phyloP scores from a whole-genome alignment of 1,140 invertebrate genomes.

The Bombus vancouverensis region DNA sequence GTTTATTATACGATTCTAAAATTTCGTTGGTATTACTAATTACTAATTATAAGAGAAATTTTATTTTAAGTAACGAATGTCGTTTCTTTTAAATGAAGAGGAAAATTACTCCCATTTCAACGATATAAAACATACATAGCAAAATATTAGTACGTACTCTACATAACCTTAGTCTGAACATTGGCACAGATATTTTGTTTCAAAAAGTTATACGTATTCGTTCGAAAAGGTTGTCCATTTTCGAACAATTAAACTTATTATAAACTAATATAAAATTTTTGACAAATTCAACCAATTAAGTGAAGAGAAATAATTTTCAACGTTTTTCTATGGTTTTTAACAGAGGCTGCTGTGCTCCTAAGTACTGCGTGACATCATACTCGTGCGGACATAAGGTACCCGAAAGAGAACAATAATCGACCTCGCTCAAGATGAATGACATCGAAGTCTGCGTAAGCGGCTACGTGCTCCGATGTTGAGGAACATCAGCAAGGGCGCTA shows the following conservation, averaged over 20 bases:
- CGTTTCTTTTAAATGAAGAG: not conserved
- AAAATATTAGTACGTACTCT: not conserved
- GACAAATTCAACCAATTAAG: not conserved
- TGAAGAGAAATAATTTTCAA: not conserved
- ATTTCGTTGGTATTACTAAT: not conserved
- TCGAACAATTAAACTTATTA: not conserved
- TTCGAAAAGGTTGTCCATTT: constrained; percentile 19
- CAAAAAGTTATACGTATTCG: not conserved
- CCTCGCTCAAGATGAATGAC: constrained; percentile 56
- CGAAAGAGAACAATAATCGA: constrained; percentile 53
- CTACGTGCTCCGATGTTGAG: constrained; percentile 50
- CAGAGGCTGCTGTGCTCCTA: not conserved
- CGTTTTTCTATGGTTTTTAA: not conserved
- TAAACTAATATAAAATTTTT: not conserved
- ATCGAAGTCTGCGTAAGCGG: constrained; percentile 55
- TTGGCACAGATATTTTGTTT: not conserved
- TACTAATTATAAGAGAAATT: not conserved
- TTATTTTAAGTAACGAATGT: not conserved
- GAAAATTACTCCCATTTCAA: not conserved
- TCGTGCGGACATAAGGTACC: not conserved
- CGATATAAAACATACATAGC: not conserved
- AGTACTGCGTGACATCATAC: constrained; percentile 13
- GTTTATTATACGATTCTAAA: not conserved
- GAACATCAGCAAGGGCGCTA: constrained; percentile 53
- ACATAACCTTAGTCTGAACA: no score